A percentile compares a stretch with the other conserved stretches of the same genome.
Conservation (phyloP, 2,888 invertebrate species). For the Hydrotaea diabolus region DNA sequence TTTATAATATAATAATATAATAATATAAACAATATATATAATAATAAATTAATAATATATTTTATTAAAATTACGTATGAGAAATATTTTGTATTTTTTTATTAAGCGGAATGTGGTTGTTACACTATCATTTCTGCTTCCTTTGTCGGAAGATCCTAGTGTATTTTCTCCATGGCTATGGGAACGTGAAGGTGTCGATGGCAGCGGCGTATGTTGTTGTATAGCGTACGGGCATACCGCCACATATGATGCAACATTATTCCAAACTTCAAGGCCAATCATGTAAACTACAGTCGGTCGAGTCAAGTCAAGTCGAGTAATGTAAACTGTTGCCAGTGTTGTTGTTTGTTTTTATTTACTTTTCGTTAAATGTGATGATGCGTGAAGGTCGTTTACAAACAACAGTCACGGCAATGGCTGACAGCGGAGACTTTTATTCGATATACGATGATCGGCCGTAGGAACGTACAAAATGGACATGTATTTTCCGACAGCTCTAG, state of each 20-base stretch:
- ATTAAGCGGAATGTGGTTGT: too few species aligned
- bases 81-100: too few species aligned
- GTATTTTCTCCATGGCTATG: background rate
- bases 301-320: slow-evolving; percentile 12
- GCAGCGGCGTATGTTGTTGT: background rate
- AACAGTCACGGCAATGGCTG: background rate
- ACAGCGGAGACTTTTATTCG: background rate
- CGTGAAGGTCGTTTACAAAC: slow-evolving; percentile 51
- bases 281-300: background rate
- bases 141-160: background rate
- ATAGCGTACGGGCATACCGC: background rate
- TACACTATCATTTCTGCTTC: too few species aligned
- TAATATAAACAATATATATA: too few species aligned
- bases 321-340: background rate
- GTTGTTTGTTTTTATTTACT: slow-evolving; percentile 36
- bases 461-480: background rate
- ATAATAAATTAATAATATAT: too few species aligned
- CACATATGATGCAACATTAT: slow-evolving; percentile 35
- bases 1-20: too few species aligned
- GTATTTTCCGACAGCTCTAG: background rate
- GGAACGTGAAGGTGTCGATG: background rate
- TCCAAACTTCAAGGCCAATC: slow-evolving; percentile 30
- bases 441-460: background rate
- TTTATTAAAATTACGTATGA: too few species aligned
- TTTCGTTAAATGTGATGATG: slow-evolving; percentile 41